Percentiles rank a stretch among this genome's conserved stretches.
Evolutionary conservation across 2,888 invertebrate species (phyloP).

Genomic region (Prosapia bicincta): DNA sequence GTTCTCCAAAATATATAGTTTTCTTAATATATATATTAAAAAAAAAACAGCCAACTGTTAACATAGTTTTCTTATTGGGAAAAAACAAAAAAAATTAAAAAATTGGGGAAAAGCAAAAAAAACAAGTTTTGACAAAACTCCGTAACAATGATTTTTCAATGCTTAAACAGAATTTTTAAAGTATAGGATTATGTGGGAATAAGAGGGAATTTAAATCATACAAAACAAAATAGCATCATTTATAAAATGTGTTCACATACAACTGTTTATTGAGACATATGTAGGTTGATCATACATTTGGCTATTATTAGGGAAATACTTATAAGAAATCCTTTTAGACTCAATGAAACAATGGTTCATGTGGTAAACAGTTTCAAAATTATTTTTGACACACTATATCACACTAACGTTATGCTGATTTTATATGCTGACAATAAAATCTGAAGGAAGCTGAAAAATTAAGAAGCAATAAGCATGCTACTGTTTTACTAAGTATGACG

Average conservation of each 20-base stretch:
- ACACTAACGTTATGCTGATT: too few relatives aligned
- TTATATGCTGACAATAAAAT: conserved; percentile 31
- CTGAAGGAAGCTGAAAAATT: conserved; percentile 35
- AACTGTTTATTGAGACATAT: conserved; percentile 39
- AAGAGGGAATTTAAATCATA: background rate
- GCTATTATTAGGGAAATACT: conserved; percentile 32
- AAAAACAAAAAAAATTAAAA: background rate
- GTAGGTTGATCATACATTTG: conserved; percentile 36
- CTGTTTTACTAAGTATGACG: conserved; percentile 38
- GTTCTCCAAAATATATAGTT: too few relatives aligned
- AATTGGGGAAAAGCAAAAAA: background rate
- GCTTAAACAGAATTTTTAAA: background rate
- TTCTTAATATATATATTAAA: too few relatives aligned
- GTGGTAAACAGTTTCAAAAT: conserved; percentile 34
- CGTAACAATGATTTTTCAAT: background rate
- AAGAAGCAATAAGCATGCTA: conserved; percentile 36
- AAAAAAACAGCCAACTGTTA: too few relatives aligned
- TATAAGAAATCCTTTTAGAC: conserved; percentile 19
- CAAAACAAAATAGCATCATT: conserved; percentile 10
- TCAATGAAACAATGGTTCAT: conserved; percentile 26
- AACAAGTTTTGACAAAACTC: too few relatives aligned
- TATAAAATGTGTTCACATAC: conserved; percentile 40
- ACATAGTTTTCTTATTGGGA: background rate
- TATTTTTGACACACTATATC: conserved; percentile 34
- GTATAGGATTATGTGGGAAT: background rate